Conservation (phyloP, 2,888 invertebrate species). For the Cephus rjabovi region DNA sequence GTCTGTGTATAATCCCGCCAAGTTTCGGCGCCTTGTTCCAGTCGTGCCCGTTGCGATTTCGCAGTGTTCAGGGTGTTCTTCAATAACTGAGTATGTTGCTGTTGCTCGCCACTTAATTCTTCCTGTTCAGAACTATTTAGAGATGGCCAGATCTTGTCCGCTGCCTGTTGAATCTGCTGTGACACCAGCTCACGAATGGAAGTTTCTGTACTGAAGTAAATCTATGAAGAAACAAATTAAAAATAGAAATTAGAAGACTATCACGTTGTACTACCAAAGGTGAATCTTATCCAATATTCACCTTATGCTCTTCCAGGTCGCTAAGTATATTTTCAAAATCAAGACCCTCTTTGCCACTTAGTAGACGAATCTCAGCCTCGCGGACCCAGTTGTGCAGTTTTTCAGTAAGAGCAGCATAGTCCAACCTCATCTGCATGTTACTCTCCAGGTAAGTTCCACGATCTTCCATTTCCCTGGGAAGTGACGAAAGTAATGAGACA, state of each 20-base stretch:
- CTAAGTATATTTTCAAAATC: constrained; percentile 87
- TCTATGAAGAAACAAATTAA: constrained; percentile 52
- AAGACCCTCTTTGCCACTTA: constrained; percentile 84
- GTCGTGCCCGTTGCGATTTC: constrained; percentile 80
- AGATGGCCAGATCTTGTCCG: constrained; percentile 91
- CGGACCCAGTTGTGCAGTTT: constrained; percentile 86
- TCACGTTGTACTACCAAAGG: neutral
- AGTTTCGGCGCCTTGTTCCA: constrained; percentile 85
- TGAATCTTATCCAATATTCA: constrained; percentile 39
- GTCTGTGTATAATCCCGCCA: constrained; percentile 88
- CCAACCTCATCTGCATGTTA: constrained; percentile 81
- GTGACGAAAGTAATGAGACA: constrained; percentile 78
- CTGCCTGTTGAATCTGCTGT: constrained; percentile 84
- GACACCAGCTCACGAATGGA: constrained; percentile 84
- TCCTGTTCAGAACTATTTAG: constrained; percentile 84
- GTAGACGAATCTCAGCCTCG: constrained; percentile 82
- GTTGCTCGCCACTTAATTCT: constrained; percentile 83
- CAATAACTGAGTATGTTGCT: constrained; percentile 82
- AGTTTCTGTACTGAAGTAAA: constrained; percentile 84
- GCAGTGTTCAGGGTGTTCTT: constrained; percentile 88
- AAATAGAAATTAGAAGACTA: neutral
- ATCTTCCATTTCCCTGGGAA: constrained; percentile 85
- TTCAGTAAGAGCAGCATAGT: constrained; percentile 81
- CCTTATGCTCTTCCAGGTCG: constrained; percentile 88
- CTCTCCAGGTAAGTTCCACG: constrained; percentile 82